Evolutionary conservation across 1,140 invertebrate genomes (phyloP), one percentile per base, ranked within the genome.

Genomic region (Eumaeus atala): DNA sequence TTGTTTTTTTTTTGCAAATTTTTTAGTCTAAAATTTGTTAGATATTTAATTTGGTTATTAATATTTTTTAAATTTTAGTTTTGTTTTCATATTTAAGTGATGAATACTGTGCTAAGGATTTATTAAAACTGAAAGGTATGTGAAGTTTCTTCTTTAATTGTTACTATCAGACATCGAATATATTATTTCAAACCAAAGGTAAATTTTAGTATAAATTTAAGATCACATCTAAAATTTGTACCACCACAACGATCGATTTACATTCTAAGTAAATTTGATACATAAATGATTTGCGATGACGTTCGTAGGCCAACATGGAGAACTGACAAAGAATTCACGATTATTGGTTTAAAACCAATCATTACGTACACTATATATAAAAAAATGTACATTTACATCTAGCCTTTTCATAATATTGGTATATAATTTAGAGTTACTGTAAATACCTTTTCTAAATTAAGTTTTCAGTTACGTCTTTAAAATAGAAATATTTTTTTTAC

Each of bases 1-100:
- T 53, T 59, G 49, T 64, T 56, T 64, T 54, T n/a, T n/a, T 61
- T 58, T 64, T 59, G 63, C 64, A 59, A 61, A 67, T 70, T 72
- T 67, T 60, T 70, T 65, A 38, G 16, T 42, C 16, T 44, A 66
- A 67, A 70, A 64, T 64, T 67, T 60, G 54, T 28, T 28, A 28
- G 21, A 28, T 57, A 59, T 56, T 53, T 64, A 55, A 54, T 59
- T 6, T 18, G 34, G 11, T 53, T 44, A 44, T n/a, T 21, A 35
- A 18, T 47, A 18, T 14, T 53, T 51, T 53, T 44, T 47, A 42
- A 38, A 42, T 53, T 44, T 21, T 34, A 44, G 40, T 44, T 44
- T 16, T 44, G 17, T 44, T 14, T 44, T 6, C 14, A 16, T 44
- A 9, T 14, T 44, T 37, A 10, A 10, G 40, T 44, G 40, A 44